These are phyloP conservation scores for Aphelenchoides besseyi DNA, from an alignment of 1,140 invertebrate genomes.

Conservation along the genomic window DNA sequence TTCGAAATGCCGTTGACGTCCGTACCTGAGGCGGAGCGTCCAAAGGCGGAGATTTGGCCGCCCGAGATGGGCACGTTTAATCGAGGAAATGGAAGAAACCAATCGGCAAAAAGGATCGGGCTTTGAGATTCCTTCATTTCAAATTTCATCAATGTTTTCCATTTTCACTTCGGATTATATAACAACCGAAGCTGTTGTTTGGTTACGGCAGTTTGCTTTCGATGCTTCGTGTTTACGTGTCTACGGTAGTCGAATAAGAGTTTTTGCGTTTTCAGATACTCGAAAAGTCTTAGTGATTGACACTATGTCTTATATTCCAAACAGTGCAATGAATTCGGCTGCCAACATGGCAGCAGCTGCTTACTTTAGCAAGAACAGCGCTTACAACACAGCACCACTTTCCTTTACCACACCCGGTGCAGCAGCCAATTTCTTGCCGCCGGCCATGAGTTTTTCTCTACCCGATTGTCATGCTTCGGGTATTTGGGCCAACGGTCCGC, in stretches of 20 bases:
- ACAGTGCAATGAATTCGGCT: conserved; percentile 25
- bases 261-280: no score
- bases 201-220: not conserved
- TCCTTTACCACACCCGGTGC: conserved; percentile 20
- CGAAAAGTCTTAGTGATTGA: no score
- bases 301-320: conserved; percentile 29
- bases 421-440: conserved; percentile 26
- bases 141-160: not conserved
- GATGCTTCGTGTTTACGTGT: not conserved
- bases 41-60: not conserved
- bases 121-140: not conserved
- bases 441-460: conserved; percentile 24
- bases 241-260: not conserved
- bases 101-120: conserved; percentile 8
- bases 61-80: not conserved
- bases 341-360: conserved; percentile 28
- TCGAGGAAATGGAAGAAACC: conserved; percentile 4
- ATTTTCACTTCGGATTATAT: not conserved
- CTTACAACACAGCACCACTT: conserved; percentile 15
- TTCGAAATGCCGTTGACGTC: not conserved
- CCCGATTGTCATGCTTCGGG: conserved; percentile 6
- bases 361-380: conserved; percentile 18
- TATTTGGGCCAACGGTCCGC: conserved; percentile 25
- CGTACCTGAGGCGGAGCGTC: not conserved
- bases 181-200: not conserved